A percentile compares a stretch with the other conserved stretches of the same genome.
Conservation (phyloP, 2,888 invertebrate species). For the Himalopsyche japonica region DNA sequence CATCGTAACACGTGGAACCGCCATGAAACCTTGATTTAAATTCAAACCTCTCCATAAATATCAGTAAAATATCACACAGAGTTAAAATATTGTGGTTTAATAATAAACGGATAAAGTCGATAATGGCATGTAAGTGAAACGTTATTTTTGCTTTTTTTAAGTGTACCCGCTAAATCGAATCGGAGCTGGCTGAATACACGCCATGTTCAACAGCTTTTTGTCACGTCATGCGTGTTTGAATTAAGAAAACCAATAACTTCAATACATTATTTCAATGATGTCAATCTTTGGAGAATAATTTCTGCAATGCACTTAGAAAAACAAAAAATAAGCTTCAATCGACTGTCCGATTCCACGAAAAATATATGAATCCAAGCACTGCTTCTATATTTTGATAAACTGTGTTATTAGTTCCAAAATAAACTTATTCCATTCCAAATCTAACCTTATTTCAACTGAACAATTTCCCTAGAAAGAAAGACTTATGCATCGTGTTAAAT, state of each 20-base stretch:
- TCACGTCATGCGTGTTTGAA: constrained; percentile 27
- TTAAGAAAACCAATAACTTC: constrained; percentile 4
- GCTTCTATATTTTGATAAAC: too few species aligned
- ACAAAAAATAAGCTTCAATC: too few species aligned
- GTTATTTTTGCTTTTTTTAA: neutral
- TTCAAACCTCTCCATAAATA: neutral
- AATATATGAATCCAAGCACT: too few species aligned
- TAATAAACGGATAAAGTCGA: neutral
- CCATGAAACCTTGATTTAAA: neutral
- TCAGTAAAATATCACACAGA: neutral
- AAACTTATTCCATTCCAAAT: too few species aligned
- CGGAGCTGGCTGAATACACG: neutral
- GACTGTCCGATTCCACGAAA: too few species aligned
- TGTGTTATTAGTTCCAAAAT: too few species aligned
- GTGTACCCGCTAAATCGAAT: neutral
- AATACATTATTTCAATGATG: neutral
- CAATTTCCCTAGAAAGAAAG: too few species aligned
- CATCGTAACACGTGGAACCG: neutral
- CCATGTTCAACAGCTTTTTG: constrained; percentile 9
- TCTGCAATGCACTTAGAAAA: neutral
- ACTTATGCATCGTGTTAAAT: too few species aligned
- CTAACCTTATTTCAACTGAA: too few species aligned
- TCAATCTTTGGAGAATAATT: neutral
- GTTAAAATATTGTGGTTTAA: neutral
- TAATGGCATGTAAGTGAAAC: neutral